Evolutionary conservation across 2,113 vertebrate species (phyloP).

Genomic region (Osmerus mordax): DNA sequence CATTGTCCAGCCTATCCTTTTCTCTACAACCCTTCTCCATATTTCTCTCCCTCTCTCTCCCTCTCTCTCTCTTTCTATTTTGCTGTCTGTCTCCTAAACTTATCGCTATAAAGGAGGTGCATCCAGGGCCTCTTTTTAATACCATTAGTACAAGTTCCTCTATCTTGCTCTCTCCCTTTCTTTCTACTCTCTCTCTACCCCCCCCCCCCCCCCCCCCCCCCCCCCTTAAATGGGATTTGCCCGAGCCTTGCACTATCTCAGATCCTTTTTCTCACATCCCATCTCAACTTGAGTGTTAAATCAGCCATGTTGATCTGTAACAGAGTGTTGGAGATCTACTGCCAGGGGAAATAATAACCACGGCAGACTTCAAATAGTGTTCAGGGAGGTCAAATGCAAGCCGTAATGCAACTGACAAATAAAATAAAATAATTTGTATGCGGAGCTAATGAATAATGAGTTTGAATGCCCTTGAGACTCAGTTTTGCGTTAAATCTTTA

Average conservation of each 20-base stretch:
- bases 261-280: not conserved
- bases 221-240: not conserved
- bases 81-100: too few relatives aligned
- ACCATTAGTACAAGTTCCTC: too few relatives aligned
- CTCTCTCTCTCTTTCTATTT: too few relatives aligned
- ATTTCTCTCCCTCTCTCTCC: too few relatives aligned
- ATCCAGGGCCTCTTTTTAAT: too few relatives aligned
- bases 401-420: conserved; percentile 22
- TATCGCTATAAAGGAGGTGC: too few relatives aligned
- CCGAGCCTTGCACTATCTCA: not conserved
- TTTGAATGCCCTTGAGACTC: conserved; percentile 5
- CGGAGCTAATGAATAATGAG: conserved; percentile 4
- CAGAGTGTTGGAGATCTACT: conserved; percentile 9
- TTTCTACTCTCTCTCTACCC: not conserved
- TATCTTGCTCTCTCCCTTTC: too few relatives aligned
- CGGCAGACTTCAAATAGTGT: conserved; percentile 14
- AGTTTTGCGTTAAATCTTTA: not conserved
- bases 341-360: conserved; percentile 2
- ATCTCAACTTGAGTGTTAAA: conserved; percentile 17
- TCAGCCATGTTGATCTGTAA: conserved; percentile 14
- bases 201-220: not conserved
- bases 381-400: conserved; percentile 11
- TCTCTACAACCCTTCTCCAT: not conserved
- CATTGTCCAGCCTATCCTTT: conserved; percentile 19
- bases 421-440: not conserved